These are phyloP conservation scores for Nudaria mundana DNA, from an alignment of 2,888 invertebrate genomes.

Conservation along the genomic window DNA sequence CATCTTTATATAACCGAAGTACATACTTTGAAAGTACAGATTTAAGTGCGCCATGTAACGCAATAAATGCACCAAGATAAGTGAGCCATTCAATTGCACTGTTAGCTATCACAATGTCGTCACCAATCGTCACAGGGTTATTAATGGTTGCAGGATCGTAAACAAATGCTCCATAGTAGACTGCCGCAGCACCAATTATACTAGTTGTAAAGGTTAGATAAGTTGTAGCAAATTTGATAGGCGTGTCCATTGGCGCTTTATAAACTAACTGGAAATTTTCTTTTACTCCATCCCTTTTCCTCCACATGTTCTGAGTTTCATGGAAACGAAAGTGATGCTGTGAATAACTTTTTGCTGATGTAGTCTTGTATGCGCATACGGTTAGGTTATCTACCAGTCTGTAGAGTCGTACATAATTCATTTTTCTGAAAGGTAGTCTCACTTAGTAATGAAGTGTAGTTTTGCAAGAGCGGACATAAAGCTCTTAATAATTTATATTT, in stretches of 20 bases:
- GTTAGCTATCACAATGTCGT: conserved; percentile 61
- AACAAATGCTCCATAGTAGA: conserved; percentile 57
- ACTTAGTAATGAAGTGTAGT: too few relatives aligned
- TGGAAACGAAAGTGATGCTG: conserved; percentile 58
- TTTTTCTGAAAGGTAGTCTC: not conserved
- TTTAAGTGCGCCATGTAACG: conserved; percentile 59
- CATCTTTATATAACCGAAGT: conserved; percentile 62
- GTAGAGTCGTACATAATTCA: conserved; percentile 53
- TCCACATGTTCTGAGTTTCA: conserved; percentile 60
- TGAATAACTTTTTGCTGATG: conserved; percentile 39
- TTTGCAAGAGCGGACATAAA: too few relatives aligned
- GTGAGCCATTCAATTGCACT: conserved; percentile 55
- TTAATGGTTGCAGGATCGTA: conserved; percentile 50
- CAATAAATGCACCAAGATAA: conserved; percentile 59
- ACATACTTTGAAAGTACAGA: conserved; percentile 64
- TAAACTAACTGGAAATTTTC: conserved; percentile 65
- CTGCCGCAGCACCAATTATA: conserved; percentile 35
- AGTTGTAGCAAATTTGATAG: conserved; percentile 49
- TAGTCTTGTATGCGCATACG: conserved; percentile 32
- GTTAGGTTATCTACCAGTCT: conserved; percentile 35
- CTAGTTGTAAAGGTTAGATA: conserved; percentile 59
- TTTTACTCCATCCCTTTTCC: conserved; percentile 54
- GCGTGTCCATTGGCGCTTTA: conserved; percentile 66
- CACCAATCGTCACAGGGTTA: conserved; percentile 54
- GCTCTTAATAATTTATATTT: too few relatives aligned